These are phyloP conservation scores for Troides aeacus DNA, from an alignment of 2,888 invertebrate genomes.

Conservation along the genomic window DNA sequence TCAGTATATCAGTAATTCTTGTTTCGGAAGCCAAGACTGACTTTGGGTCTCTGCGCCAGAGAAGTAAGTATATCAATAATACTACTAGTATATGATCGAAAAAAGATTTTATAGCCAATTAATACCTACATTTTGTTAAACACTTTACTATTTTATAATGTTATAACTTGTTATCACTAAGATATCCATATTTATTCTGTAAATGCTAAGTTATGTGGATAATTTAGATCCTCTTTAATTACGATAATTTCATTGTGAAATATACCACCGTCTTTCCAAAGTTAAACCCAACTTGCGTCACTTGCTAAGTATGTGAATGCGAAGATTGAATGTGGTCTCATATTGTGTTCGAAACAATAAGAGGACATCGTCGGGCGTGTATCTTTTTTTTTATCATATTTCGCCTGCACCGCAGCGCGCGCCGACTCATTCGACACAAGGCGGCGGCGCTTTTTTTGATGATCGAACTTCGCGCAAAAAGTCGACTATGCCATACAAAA, in stretches of 20 bases:
- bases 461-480: slow-evolving; percentile 59
- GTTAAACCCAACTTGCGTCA: slow-evolving; percentile 15
- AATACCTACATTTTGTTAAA: not conserved
- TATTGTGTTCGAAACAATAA: slow-evolving; percentile 28
- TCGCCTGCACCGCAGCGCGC: slow-evolving; percentile 31
- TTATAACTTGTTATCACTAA: not conserved
- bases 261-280: no score
- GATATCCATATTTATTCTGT: not conserved
- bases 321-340: slow-evolving; percentile 23
- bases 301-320: slow-evolving; percentile 19
- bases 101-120: not conserved
- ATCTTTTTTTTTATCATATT: slow-evolving; percentile 30
- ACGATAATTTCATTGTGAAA: no score
- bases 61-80: no score
- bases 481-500: slow-evolving; percentile 55
- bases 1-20: no score
- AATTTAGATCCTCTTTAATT: no score
- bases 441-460: slow-evolving; percentile 57
- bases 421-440: slow-evolving; percentile 51
- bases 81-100: not conserved
- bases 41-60: no score
- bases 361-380: slow-evolving; percentile 13
- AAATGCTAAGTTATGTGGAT: no score
- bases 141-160: not conserved
- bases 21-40: no score